These are phyloP conservation scores for Parapristionchus giblindavisi DNA, from an alignment of 2,888 invertebrate genomes.

Conservation along the genomic window DNA sequence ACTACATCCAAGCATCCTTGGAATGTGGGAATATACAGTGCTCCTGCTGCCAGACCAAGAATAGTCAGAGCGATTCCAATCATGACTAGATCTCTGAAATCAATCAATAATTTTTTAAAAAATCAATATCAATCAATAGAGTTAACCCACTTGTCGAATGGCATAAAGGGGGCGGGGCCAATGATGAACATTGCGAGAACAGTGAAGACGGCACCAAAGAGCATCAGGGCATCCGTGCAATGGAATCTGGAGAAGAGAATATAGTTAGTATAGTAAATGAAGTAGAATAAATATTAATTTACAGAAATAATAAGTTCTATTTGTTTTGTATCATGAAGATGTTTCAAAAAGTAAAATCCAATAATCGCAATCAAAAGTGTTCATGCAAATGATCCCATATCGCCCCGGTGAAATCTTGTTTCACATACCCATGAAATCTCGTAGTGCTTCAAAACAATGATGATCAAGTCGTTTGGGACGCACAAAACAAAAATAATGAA, in stretches of 20 bases:
- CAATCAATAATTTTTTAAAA: background rate
- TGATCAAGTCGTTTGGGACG: background rate
- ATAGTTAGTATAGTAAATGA: too few species aligned
- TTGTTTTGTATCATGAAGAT: too few species aligned
- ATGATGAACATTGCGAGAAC: constrained; percentile 68
- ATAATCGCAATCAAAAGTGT: background rate
- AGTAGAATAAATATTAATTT: too few species aligned
- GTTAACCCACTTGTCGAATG: constrained; percentile 55
- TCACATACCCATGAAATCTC: background rate
- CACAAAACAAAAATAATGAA: background rate
- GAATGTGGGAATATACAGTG: constrained; percentile 86
- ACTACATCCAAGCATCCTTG: constrained; percentile 83
- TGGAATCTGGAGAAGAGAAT: constrained; percentile 45
- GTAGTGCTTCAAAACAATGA: background rate
- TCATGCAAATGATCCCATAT: background rate
- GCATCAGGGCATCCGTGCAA: constrained; percentile 59
- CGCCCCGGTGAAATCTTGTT: background rate
- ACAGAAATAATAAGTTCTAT: too few species aligned
- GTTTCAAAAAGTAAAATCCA: background rate
- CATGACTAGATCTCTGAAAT: constrained; percentile 69
- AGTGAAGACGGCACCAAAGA: constrained; percentile 64
- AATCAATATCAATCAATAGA: too few species aligned
- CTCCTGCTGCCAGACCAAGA: constrained; percentile 85
- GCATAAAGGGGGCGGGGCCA: constrained; percentile 68
- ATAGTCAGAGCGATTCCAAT: constrained; percentile 78